Conservation (phyloP, 2,888 invertebrate species). For the Drosophila percnosoma region DNA sequence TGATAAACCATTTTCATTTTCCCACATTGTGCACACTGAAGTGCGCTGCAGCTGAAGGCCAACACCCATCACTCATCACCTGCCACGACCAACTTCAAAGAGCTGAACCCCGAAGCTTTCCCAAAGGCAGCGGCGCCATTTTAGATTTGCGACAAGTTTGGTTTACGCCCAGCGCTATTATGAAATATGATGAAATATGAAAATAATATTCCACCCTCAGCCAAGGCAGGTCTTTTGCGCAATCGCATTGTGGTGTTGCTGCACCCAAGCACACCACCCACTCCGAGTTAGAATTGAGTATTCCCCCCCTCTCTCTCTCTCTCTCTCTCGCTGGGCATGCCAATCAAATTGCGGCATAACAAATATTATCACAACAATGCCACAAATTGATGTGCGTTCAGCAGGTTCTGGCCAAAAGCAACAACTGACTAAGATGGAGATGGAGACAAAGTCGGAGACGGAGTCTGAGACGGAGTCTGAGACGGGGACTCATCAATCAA, state of each 20-base stretch:
- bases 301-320: conserved; percentile 1
- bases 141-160: conserved; percentile 32
- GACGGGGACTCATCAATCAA: conserved; percentile 71
- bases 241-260: conserved; percentile 41
- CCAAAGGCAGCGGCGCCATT: conserved; percentile 51
- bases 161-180: conserved; percentile 57
- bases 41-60: conserved; percentile 36
- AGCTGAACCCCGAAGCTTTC: not conserved
- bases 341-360: conserved; percentile 59
- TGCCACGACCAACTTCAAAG: conserved; percentile 42
- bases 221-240: conserved; percentile 49
- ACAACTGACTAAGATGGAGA: conserved; percentile 12
- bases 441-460: conserved; percentile 12
- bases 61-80: not conserved
- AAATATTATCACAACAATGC: conserved; percentile 80
- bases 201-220: conserved; percentile 58
- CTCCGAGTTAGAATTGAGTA: conserved; percentile 12
- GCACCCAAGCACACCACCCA: not conserved
- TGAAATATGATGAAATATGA: conserved; percentile 79
- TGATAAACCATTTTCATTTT: conserved; percentile 67
- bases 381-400: conserved; percentile 68
- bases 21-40: conserved; percentile 46
- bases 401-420: conserved; percentile 1
- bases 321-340: conserved; percentile 30
- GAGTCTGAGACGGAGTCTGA: conserved; percentile 11